A percentile compares a stretch with the other conserved stretches of the same genome.
Conservation (phyloP, 2,113 vertebrate species). For the Oryzias celebensis region DNA sequence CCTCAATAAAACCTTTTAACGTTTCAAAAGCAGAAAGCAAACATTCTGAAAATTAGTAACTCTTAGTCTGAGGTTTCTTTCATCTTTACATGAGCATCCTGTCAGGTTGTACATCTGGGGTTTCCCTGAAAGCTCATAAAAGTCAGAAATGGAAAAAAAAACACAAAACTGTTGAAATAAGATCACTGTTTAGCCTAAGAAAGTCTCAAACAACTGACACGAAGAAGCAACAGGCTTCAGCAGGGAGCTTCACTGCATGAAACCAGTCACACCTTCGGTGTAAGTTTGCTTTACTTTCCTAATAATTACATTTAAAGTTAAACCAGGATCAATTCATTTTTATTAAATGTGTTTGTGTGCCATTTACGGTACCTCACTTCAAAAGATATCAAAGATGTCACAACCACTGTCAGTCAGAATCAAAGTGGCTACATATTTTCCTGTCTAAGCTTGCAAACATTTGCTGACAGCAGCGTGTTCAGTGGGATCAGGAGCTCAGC, state of each 20-base stretch:
- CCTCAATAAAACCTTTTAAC: background rate
- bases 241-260: background rate
- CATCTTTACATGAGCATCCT: conserved; percentile 11
- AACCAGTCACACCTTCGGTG: background rate
- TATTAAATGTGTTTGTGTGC: background rate
- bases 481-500: conserved; percentile 22
- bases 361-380: no score
- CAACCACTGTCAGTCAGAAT: background rate
- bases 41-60: conserved; percentile 4
- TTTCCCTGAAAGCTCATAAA: conserved; percentile 56
- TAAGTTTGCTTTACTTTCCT: conserved; percentile 12
- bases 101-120: conserved; percentile 35
- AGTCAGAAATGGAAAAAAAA: conserved; percentile 59
- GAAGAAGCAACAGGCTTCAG: background rate
- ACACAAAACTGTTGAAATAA: conserved; percentile 15
- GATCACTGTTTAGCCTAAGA: conserved; percentile 4
- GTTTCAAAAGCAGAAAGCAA: background rate
- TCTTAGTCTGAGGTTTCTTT: conserved; percentile 23
- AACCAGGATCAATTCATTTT: background rate
- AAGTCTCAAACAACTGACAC: conserved; percentile 3
- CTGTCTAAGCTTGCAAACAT: background rate
- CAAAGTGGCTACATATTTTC: conserved; percentile 3
- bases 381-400: background rate
- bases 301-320: background rate
- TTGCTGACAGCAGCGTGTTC: conserved; percentile 30